phyloP scores from a whole-genome alignment of 2,888 invertebrate species.

The Eledona agricola region DNA sequence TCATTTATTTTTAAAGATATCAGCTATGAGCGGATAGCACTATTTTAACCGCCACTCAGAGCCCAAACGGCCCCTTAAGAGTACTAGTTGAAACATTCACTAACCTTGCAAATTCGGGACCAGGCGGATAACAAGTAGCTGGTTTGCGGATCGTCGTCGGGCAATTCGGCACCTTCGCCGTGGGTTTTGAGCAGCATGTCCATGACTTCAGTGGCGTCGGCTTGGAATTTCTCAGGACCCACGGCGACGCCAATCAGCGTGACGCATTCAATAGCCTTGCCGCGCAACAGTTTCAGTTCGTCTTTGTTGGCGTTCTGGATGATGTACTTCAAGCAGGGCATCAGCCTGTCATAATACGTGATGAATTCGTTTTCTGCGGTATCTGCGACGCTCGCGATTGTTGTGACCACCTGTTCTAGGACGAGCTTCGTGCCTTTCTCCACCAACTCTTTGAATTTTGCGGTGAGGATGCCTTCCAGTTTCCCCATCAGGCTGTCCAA shows the following conservation, averaged over 20 bases:
- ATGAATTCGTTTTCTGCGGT: conserved; percentile 97
- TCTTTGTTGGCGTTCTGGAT: conserved; percentile 91
- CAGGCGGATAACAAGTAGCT: conserved; percentile 98
- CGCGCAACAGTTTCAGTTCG: conserved; percentile 89
- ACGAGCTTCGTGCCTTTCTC: conserved; percentile 96
- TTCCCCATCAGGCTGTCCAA: conserved; percentile 91
- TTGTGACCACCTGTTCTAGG: conserved; percentile 97
- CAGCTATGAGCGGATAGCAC: too few relatives aligned
- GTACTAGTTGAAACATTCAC: too few relatives aligned
- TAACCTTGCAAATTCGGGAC: conserved; percentile 94
- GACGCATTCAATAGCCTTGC: conserved; percentile 99
- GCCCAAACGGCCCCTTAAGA: too few relatives aligned
- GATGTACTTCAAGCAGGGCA: conserved; percentile 97
- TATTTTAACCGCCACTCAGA: too few relatives aligned
- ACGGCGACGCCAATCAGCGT: conserved; percentile 94
- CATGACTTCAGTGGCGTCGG: conserved; percentile 96
- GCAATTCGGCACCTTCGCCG: conserved; percentile 78
- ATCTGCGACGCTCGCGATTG: conserved; percentile 98
- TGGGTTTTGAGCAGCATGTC: conserved; percentile 91
- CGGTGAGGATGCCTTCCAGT: conserved; percentile 86
- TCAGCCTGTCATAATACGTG: conserved; percentile 89
- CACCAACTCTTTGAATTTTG: conserved; percentile 93
- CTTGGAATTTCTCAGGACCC: conserved; percentile 84
- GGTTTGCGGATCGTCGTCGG: conserved; percentile 96
- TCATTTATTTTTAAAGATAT: too few relatives aligned